Evolutionary conservation across 2,113 vertebrate species (phyloP), one percentile per base, ranked within the genome.

Genomic region (Catagonus wagneri): DNA sequence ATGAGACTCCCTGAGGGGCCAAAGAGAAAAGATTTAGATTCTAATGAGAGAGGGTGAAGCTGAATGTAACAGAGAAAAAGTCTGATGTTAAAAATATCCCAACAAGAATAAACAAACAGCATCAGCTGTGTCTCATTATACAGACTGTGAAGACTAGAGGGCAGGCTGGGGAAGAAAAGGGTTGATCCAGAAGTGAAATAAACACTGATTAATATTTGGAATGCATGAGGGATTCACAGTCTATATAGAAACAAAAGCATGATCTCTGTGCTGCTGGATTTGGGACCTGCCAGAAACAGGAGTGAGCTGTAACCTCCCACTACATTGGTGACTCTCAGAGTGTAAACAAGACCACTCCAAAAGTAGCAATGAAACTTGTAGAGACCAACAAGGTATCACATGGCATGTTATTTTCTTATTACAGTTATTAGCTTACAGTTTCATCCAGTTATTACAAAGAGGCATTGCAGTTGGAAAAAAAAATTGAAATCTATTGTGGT

Each of bases 191-290:
- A 95, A 93, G 72, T 69, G 72, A 96, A 97, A 79, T 94, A 92
- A 97, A 95, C 87, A 93, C 72, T 79, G 93, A 96, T 94, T 98
- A 91, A 94, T 94, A 95, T 96, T 96, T 85, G n/a, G 84, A 96
- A 91, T 58, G 71, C 69, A 93, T 19, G 66, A 75, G 58, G 36
- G 27, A 83, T 44, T 81, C 50, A 29, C 50, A 76, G 27, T 78
- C 44, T 95, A 93, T 93, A 84, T 52, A 92, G 78, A 93, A 95
- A 95, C 58, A 91, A 90, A 94, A 63, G 58, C 74, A 63, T 84
- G 75, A 61, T 88, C 78, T 95, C 36, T 76, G 4, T 32, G 32
- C 7, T 93, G 54, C 44, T 68, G 69, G 19, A 78, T 91, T 94
- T 7, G 68, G 39, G 29, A 68, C 56, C 54, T 92, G 25, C 14